Percentiles rank a stretch among this genome's conserved stretches.
Evolutionary conservation across 1,140 invertebrate genomes (phyloP).

Genomic region (Drosophila equinoxialis): DNA sequence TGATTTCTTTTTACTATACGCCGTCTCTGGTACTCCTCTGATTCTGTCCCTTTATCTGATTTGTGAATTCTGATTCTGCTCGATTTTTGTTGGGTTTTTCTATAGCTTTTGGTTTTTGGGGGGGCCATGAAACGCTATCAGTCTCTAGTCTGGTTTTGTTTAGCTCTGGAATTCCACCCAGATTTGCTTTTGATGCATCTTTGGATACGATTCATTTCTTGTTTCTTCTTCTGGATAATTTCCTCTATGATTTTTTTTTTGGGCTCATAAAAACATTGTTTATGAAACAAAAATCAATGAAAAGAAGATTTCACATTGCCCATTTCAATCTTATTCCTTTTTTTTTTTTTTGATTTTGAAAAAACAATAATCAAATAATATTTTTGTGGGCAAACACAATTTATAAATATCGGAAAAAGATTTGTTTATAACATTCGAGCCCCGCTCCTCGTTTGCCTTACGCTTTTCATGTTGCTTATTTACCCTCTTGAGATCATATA

Average conservation of each 20-base stretch:
- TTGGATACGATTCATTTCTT: slow-evolving; percentile 78
- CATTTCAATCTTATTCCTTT: slow-evolving; percentile 17
- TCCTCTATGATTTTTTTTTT: slow-evolving; percentile 30
- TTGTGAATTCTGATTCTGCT: slow-evolving; percentile 19
- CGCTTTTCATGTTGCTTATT: slow-evolving; percentile 8
- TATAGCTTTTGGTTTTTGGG: slow-evolving; percentile 30
- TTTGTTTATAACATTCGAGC: slow-evolving; percentile 48
- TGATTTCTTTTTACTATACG: slow-evolving; percentile 70
- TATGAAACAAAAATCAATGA: slow-evolving; percentile 54
- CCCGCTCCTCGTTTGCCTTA: slow-evolving; percentile 20
- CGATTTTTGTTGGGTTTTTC: slow-evolving; percentile 22
- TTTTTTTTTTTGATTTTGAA: slow-evolving; percentile 16
- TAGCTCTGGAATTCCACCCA: too few relatives aligned
- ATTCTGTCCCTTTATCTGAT: slow-evolving; percentile 33
- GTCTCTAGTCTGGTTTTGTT: slow-evolving; percentile 63
- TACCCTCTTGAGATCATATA: slow-evolving; percentile 67
- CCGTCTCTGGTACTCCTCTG: slow-evolving; percentile 33
- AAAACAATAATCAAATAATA: slow-evolving; percentile 73
- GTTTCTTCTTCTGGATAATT: slow-evolving; percentile 24
- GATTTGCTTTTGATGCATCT: slow-evolving; percentile 80
- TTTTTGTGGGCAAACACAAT: slow-evolving; percentile 68
- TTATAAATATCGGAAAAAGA: slow-evolving; percentile 61
- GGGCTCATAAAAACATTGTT: slow-evolving; percentile 67
- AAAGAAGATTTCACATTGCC: slow-evolving; percentile 39
- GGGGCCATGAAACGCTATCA: slow-evolving; percentile 78